Evolutionary conservation across 1,140 invertebrate species (phyloP).

Genomic region (Plutomurus gul): DNA sequence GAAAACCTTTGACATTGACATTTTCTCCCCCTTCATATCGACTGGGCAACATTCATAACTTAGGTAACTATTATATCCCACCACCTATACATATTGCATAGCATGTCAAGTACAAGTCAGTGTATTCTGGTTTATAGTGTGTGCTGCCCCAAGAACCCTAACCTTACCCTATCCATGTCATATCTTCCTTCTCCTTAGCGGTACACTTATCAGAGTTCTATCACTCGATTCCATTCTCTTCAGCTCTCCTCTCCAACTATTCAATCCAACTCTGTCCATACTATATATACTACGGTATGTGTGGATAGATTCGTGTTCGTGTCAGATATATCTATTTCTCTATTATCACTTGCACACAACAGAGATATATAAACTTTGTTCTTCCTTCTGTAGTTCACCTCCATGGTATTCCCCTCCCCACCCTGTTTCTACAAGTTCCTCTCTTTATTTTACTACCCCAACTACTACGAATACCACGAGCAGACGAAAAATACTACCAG

Average conservation of each 20-base stretch:
- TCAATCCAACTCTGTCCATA: neutral
- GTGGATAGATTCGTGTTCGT: neutral
- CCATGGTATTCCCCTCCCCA: conserved; percentile 7
- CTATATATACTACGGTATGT: neutral
- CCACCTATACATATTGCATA: neutral
- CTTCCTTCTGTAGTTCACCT: no score
- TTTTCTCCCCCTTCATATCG: conserved; percentile 19
- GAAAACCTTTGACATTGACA: conserved; percentile 24
- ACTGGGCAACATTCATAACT: conserved; percentile 16
- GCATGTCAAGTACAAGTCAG: neutral
- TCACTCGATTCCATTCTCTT: neutral
- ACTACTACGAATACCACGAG: conserved; percentile 8
- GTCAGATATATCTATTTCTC: neutral
- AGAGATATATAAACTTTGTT: no score
- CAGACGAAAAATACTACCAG: neutral
- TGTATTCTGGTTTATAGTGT: neutral
- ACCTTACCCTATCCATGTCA: neutral
- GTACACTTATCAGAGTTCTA: neutral
- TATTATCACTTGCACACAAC: no score
- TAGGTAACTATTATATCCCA: neutral
- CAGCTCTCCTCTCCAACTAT: neutral
- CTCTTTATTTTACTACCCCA: conserved; percentile 29
- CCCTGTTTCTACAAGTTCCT: conserved; percentile 9
- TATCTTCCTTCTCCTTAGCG: conserved; percentile 1
- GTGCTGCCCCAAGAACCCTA: conserved; percentile 9